phyloP scores from a whole-genome alignment of 2,888 invertebrate genomes.

The Amaurobius ferox region DNA sequence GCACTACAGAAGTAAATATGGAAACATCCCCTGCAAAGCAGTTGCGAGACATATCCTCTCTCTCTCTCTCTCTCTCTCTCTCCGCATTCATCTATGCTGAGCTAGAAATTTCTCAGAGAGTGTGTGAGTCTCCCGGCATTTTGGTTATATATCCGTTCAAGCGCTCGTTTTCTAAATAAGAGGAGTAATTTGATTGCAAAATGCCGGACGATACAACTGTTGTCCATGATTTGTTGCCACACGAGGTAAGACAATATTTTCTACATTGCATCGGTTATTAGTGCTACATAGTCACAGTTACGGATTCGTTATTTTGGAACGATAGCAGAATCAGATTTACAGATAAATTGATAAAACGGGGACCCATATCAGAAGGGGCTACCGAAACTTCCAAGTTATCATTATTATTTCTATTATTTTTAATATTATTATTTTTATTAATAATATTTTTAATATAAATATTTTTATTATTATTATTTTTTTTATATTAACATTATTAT shows the following conservation, averaged over 20 bases:
- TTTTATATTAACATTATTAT: no score
- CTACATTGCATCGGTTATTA: neutral
- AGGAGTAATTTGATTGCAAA: neutral
- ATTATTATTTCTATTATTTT: no score
- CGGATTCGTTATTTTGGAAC: neutral
- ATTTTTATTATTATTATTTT: no score
- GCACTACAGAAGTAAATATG: no score
- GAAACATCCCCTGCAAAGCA: no score
- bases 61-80: no score
- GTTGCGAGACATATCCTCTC: no score
- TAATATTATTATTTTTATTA: no score
- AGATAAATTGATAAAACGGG: neutral
- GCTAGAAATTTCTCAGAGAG: neutral
- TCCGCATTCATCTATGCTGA: no score
- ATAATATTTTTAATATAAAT: no score
- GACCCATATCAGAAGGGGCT: neutral
- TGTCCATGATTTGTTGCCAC: neutral
- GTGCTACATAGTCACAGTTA: neutral
- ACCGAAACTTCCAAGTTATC: neutral
- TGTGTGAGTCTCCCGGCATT: neutral
- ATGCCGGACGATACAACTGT: conserved; percentile 1
- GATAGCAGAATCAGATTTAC: neutral
- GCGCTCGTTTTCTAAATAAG: neutral
- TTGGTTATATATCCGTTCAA: neutral
- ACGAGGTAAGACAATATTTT: neutral